Base-by-base conservation (phyloP, 1,140 invertebrate genomes). In the Zaprionus tsacasi region DNA sequence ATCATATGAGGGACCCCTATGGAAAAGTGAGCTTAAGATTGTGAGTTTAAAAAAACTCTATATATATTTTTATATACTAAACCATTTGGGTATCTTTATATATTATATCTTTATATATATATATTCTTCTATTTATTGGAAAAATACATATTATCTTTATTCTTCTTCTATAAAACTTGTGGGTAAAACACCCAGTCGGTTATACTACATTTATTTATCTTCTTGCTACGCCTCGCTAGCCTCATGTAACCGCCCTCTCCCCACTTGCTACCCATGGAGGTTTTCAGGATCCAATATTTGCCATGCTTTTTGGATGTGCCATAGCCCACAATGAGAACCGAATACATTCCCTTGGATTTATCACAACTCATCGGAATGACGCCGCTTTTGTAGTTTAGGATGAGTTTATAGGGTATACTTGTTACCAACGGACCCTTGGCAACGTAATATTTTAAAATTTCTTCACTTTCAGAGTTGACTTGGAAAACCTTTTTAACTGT, bases 321-420 rank as follows among this genome's bases (percentile, higher is more conserved):
- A 55, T 59, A 72, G 11, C 70, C 70, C 7, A 67, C 64, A 59
- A 72, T 59, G 11, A 72, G 70, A 1, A 72, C 70, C 15, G 70
- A 59, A 33, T 67, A 25, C 6, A n/a, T n/a, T 43, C n/a, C 40
- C 13, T 0, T 0, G 1, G 45, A 17, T 11, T 12, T n/a, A 8
- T 15, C 36, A n/a, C 64, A 67, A 3, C 15, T 7, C 0, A 27
- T 1, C 8, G 3, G 17, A 3, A 21, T 54, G 1, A 72, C 15
- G 17, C 70, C 64, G 2, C 17, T 3, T 30, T 17, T 54, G 30
- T 72, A 72, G 12, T 6, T 13, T 8, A 0, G 17, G 25, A 72
- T 36, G 5, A 17, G 35, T 3, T 1, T 7, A 0, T 27, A 17
- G 1, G 55, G 27, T 15, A 72, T 72, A 17, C 36, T 27, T 1